phyloP scores from a whole-genome alignment of 2,113 vertebrate species.

The Micromys minutus region DNA sequence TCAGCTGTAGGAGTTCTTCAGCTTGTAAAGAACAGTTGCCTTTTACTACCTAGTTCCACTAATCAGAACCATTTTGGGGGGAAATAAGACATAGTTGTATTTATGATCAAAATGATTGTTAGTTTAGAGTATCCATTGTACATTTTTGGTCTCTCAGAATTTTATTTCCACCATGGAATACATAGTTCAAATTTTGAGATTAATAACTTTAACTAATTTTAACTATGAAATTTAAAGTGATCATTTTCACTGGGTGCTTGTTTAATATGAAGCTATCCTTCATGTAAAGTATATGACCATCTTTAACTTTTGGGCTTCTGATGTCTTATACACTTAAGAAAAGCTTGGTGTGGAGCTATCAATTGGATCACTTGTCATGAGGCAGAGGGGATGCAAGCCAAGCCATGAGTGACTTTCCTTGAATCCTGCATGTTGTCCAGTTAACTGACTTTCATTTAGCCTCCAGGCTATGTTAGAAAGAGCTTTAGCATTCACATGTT shows the following conservation, averaged over 20 bases:
- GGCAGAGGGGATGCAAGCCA: background rate
- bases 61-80: conserved; percentile 1
- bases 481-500: conserved; percentile 22
- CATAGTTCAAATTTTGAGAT: conserved; percentile 37
- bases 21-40: background rate
- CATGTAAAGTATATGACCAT: background rate
- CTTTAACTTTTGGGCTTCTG: background rate
- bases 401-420: background rate
- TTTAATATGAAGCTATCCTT: background rate
- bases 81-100: background rate
- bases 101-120: conserved; percentile 31
- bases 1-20: too few relatives aligned
- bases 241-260: background rate
- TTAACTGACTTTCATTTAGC: conserved; percentile 24
- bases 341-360: background rate
- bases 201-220: background rate
- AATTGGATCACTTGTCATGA: conserved; percentile 17
- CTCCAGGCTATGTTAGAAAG: conserved; percentile 66
- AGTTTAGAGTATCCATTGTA: background rate
- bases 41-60: background rate
- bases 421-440: conserved; percentile 22
- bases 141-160: background rate
- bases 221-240: conserved; percentile 30
- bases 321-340: background rate
- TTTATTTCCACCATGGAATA: background rate